phyloP scores from a whole-genome alignment of 2,888 invertebrate species.

The Xestia sexstrigata region DNA sequence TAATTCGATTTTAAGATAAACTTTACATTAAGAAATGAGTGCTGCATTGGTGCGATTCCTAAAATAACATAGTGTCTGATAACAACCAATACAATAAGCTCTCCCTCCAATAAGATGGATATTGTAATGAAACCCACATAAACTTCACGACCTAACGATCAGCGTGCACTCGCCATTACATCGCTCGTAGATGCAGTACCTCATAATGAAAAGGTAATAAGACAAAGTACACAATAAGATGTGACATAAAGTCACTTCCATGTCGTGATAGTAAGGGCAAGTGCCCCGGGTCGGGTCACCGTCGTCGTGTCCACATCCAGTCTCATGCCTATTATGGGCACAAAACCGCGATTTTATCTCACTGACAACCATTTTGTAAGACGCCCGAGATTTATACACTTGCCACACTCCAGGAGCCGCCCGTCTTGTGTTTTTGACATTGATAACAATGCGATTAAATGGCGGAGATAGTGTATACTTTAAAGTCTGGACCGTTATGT shows the following conservation, averaged over 20 bases:
- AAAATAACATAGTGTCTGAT: not conserved
- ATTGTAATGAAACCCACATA: not conserved
- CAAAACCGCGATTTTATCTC: conserved; percentile 76
- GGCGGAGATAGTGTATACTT: conserved; percentile 33
- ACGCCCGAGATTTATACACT: conserved; percentile 60
- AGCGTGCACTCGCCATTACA: conserved; percentile 18
- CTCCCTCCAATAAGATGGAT: not conserved
- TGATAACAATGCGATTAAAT: conserved; percentile 51
- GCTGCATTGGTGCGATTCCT: not conserved
- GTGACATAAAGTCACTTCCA: conserved; percentile 70
- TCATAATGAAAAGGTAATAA: conserved; percentile 59
- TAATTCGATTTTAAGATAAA: not conserved
- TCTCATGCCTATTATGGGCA: conserved; percentile 71
- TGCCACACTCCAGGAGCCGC: conserved; percentile 41
- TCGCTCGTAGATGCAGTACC: conserved; percentile 16
- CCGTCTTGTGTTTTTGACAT: conserved; percentile 56
- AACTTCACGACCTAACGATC: conserved; percentile 6
- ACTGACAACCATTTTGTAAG: conserved; percentile 73
- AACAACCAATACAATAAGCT: not conserved
- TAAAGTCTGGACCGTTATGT: not conserved
- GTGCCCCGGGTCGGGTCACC: conserved; percentile 71
- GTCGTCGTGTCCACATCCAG: conserved; percentile 74
- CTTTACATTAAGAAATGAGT: not conserved
- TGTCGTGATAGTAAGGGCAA: conserved; percentile 77
- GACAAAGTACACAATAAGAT: conserved; percentile 70